Evolutionary conservation across 2,888 invertebrate species (phyloP), one percentile per base, ranked within the genome.

Genomic region (Bugulina stolonifera): DNA sequence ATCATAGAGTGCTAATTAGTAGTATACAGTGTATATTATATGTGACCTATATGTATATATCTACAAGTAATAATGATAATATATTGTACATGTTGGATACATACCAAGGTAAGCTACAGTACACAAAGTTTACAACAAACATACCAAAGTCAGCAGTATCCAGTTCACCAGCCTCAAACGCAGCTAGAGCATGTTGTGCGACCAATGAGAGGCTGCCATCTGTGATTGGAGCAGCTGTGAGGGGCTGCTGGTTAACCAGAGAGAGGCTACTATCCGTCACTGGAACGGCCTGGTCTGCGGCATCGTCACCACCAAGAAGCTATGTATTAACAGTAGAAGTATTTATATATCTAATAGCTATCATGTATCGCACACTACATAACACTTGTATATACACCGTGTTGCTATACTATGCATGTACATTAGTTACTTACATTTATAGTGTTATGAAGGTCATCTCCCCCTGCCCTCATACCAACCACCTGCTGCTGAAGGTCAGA

Each of bases 81-180:
- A n/a, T n/a, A n/a, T n/a, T n/a, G n/a, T n/a, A n/a, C n/a, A n/a
- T n/a, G n/a, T n/a, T n/a, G n/a, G n/a, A n/a, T n/a, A n/a, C n/a
- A n/a, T n/a, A n/a, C n/a, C n/a, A n/a, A n/a, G n/a, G n/a, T n/a
- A n/a, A n/a, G n/a, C n/a, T n/a, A n/a, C n/a, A n/a, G n/a, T n/a
- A n/a, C n/a, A n/a, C n/a, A n/a, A n/a, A n/a, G n/a, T n/a, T n/a
- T n/a, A n/a, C n/a, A n/a, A n/a, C n/a, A n/a, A n/a, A n/a, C n/a
- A n/a, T n/a, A 64, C 64, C 64, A 34, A 64, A 64, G 5, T 27
- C 64, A 64, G 64, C 27, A 10, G 25, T 27, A 3, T 64, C 64
- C 34, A 64, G 34, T 18, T 27, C 64, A 29, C 64, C 64, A 64
- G 64, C 64, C n/a, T 64, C 64, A 64, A 64, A 64, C 10, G 64